These are phyloP conservation scores for Nothoprocta pentlandii DNA, from an alignment of 2,113 vertebrate species.

Conservation along the genomic window DNA sequence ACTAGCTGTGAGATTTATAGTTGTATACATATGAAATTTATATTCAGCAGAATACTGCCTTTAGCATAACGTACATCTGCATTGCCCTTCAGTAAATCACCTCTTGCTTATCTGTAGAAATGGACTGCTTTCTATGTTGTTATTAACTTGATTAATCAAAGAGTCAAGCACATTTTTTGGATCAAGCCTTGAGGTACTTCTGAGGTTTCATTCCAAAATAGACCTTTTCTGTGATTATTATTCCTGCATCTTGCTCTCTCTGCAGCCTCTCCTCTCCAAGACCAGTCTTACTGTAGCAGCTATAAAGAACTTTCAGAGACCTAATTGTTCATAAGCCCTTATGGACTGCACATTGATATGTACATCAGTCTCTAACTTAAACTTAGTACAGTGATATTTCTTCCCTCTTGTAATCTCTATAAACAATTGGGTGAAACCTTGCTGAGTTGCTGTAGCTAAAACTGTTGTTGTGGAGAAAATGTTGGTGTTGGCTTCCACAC, in stretches of 20 bases:
- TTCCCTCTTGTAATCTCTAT: background rate
- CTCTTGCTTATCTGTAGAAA: background rate
- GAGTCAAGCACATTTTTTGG: background rate
- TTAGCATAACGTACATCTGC: background rate
- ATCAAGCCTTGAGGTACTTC: background rate
- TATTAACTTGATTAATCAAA: conserved; percentile 32
- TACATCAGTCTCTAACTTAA: background rate
- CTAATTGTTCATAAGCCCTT: background rate
- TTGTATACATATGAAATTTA: background rate
- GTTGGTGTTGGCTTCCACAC: background rate
- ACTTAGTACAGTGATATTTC: background rate
- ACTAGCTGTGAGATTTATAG: background rate
- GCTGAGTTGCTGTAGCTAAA: background rate
- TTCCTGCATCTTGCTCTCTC: background rate
- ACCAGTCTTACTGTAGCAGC: background rate
- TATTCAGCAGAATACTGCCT: background rate
- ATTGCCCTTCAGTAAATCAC: conserved; percentile 13
- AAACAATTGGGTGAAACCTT: conserved; percentile 3
- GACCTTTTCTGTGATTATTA: background rate
- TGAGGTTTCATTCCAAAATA: background rate
- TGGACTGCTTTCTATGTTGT: background rate
- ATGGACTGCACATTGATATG: background rate
- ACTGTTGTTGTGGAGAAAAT: background rate
- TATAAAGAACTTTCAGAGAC: background rate
- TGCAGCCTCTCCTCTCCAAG: background rate